Base-by-base conservation (phyloP, 2,888 invertebrate genomes). In the Thymelicus lineola region DNA sequence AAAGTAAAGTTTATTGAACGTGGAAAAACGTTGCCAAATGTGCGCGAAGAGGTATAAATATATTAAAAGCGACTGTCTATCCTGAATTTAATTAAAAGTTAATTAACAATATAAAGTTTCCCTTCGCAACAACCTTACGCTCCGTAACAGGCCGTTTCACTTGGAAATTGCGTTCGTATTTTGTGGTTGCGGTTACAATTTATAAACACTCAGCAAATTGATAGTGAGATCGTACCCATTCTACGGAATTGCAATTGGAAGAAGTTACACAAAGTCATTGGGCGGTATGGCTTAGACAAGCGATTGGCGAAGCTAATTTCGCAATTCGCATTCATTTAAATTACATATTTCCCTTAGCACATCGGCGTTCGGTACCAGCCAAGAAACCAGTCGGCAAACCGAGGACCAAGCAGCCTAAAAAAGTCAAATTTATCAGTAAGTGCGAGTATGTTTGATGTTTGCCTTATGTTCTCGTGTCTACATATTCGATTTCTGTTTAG, bases 341-440 rank as follows among this genome's bases (percentile, higher is more conserved):
- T 59, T 45, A 17, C 35, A 53, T 45, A 6, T 66, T 59, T 55
- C 20, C 45, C 74, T 35, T 86, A 93, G 93, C 89, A 75, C 93
- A 93, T 81, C 89, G 93, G 80, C 87, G 93, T 78, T 87, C 96
- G 87, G 96, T 95, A 86, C 97, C 95, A 73, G 95, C 96, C 86
- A 97, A 97, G 95, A 97, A 97, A 94, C 96, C 96, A 75, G 96
- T 96, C 93, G 96, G 95, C 79, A 95, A 95, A 84, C 97, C 97
- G 88, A 96, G 97, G 86, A 97, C 97, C 81, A 97, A 97, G 94
- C 97, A 97, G 90, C 97, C 97, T 75, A 97, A 97, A 95, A 97
- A 97, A 95, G 97, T 97, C 75, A 97, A 97, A 94, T 97, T 97
- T 87, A 97, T 97, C 94, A 97, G 97, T 97, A 95, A 97, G 97